Evolutionary conservation across 2,113 vertebrate genomes (phyloP), one percentile per base, ranked within the genome.

Genomic region (Alethe diademata): DNA sequence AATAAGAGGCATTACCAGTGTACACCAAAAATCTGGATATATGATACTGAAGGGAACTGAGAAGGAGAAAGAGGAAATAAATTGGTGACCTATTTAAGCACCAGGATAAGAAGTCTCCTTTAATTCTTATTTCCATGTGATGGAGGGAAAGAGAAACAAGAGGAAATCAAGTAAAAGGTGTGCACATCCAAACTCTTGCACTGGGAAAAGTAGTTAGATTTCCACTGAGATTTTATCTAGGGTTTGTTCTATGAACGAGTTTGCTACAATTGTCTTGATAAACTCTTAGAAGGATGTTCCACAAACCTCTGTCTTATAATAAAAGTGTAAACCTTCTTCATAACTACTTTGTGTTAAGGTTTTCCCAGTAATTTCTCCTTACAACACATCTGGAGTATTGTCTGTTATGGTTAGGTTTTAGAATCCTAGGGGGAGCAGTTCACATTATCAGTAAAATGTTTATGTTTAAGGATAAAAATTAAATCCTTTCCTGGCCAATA

Each of bases 391-490:
- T 94, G 87, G 91, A 91, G 31, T 86, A 95, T 93, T 97, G 92
- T 98, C 95, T 97, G 76, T 79, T 87, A 90, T 1, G 10, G 95
- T 96, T 95, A 89, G 92, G 88, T 97, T 97, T 93, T 97, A 90
- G 88, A 97, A 83, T 95, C 75, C 93, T 95, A 75, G 92, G 76
- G 88, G 95, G 83, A 97, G 61, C 75, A 78, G 83, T 94, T 93
- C 86, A 95, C 95, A 94, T 95, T 94, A 95, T 95, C 96, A 88
- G 72, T 92, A 93, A 97, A 97, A 97, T 92, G 74, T 95, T 97
- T 97, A 90, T 80, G 51, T 94, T 96, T 92, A 85, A 97, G 94
- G 89, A 64, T 69, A 94, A 94, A 89, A 98, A 96, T 94, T 90
- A 93, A 97, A 96, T 95, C 56, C 92, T 90, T 95, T 94, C 83